Evolutionary conservation across 2,888 invertebrate genomes (phyloP).

Genomic region (Tetragonula carbonaria): DNA sequence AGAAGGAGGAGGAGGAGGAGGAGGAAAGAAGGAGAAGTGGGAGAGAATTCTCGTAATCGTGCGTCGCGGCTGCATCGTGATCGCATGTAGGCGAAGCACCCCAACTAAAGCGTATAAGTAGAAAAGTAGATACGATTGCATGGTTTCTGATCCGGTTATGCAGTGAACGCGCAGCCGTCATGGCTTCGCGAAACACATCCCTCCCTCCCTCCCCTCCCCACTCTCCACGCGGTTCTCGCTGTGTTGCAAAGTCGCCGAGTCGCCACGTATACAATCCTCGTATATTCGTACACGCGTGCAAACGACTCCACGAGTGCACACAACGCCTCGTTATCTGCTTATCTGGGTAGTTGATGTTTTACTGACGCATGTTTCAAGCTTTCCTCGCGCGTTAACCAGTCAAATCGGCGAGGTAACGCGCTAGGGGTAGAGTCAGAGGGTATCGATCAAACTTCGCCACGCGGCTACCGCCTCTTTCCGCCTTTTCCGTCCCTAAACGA

Average conservation of each 20-base stretch:
- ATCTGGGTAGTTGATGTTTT: constrained; percentile 69
- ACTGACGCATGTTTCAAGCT: constrained; percentile 71
- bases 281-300: constrained; percentile 20
- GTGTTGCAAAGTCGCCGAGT: not conserved
- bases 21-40: too few relatives aligned
- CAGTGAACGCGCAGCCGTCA: constrained; percentile 74
- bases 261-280: constrained; percentile 3
- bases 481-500: not conserved
- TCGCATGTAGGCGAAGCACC: constrained; percentile 80
- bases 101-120: constrained; percentile 80
- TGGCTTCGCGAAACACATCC: constrained; percentile 78
- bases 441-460: constrained; percentile 68
- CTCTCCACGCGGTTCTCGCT: too few relatives aligned
- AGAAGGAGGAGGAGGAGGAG: too few relatives aligned
- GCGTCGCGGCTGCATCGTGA: constrained; percentile 54
- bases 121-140: constrained; percentile 83
- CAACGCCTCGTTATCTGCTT: constrained; percentile 64
- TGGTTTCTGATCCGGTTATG: constrained; percentile 84
- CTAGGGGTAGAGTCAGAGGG: constrained; percentile 6
- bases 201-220: not conserved
- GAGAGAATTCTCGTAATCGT: constrained; percentile 39
- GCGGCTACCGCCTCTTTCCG: constrained; percentile 46
- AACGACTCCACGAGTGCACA: constrained; percentile 23
- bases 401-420: constrained; percentile 63
- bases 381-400: constrained; percentile 67